Evolutionary conservation across 2,113 vertebrate genomes (phyloP).

Genomic region (Beaufortia kweichowensis): DNA sequence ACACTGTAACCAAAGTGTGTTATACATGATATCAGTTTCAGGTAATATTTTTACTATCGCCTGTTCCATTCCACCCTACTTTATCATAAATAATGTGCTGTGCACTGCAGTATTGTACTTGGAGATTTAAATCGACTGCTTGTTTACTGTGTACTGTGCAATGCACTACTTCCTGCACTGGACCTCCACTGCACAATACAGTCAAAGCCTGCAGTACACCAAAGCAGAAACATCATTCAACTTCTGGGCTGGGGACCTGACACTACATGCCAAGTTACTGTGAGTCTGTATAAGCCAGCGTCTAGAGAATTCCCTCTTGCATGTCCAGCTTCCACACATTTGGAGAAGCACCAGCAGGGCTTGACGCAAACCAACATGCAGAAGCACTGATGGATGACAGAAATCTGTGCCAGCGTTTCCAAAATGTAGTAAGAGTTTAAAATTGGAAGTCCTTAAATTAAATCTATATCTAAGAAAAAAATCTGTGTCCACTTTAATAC

Average conservation of each 20-base stretch:
- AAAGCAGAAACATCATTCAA: conserved; percentile 32
- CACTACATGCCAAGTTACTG: conserved; percentile 19
- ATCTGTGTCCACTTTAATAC: too few species aligned
- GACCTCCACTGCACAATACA: background rate
- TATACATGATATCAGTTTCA: too few species aligned
- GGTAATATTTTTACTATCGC: background rate
- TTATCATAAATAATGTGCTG: background rate
- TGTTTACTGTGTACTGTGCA: background rate
- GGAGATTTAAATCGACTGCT: background rate
- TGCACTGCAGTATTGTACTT: background rate
- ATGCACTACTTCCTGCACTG: background rate
- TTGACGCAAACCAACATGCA: conserved; percentile 16
- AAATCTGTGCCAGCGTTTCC: background rate
- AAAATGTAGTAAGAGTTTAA: conserved; percentile 15
- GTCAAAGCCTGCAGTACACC: background rate
- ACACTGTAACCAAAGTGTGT: too few species aligned
- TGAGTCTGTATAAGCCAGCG: conserved; percentile 14
- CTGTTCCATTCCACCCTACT: background rate
- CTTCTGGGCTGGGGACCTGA: conserved; percentile 33
- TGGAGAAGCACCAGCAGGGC: conserved; percentile 15
- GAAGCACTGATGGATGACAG: conserved; percentile 5
- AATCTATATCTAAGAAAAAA: conserved; percentile 18
- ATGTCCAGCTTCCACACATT: conserved; percentile 27
- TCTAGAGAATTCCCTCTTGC: conserved; percentile 20
- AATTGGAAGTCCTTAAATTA: conserved; percentile 4